Evolutionary conservation across 1,140 invertebrate species (phyloP), one percentile per base, ranked within the genome.

Genomic region (Pararge aegeria): DNA sequence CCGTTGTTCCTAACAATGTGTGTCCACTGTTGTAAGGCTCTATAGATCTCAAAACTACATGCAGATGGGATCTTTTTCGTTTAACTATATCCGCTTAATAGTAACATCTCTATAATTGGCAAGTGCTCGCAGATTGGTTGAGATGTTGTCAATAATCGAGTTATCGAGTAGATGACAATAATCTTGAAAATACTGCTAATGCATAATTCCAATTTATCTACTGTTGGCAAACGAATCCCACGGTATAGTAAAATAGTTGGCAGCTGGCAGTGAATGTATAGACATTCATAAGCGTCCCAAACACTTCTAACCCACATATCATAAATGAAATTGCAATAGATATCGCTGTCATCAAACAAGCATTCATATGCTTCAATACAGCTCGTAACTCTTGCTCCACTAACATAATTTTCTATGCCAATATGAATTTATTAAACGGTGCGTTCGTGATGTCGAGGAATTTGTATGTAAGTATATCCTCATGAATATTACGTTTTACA

Each of bases 231-330:
- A 29, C 20, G 27, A 16, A 42, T 15, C 34, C 37, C 18, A 37
- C 20, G 55, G 16, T 16, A 2, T 16, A 16, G 16, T 6, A 40
- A 78, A 81, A 81, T 73, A 80, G 67, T 83, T 83, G 80, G 78
- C 78, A 24, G n/a, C n/a, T n/a, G n/a, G n/a, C 24, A 78, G 60
- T 57, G 61, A 49, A 57, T 57, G 34, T 30, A 19, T 5, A 30
- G 49, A 0, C 38, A 16, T 15, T 40, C 13, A n/a, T 16, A 16
- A 2, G 38, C 38, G 16, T 5, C 38, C 38, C 38, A 40, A 6
- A 15, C 16, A 40, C n/a, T n/a, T n/a, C n/a, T n/a, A n/a, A n/a
- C n/a, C n/a, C n/a, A n/a, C n/a, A n/a, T 40, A 6, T 40, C 38
- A 7, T 18, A 16, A 40, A 16, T 16, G 38, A 16, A 15, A 16